These are phyloP conservation scores for Lepilemur ruficaudatus DNA, from an alignment of 2,797 vertebrate genomes.

Conservation along the genomic window DNA sequence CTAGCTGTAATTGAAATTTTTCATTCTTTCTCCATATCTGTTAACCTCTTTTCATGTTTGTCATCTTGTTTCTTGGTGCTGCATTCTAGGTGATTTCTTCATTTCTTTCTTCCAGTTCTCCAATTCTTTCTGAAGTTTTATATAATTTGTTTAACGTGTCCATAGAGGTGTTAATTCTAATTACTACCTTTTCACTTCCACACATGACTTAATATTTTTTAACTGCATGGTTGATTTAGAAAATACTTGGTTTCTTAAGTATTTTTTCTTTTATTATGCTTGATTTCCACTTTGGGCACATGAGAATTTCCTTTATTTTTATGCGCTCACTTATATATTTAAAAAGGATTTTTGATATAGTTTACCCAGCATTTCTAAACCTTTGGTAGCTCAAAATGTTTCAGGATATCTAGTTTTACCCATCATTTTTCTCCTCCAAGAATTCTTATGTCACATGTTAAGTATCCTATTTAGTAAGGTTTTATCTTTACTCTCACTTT, in stretches of 20 bases:
- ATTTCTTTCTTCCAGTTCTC: background rate
- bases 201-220: background rate
- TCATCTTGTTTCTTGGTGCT: background rate
- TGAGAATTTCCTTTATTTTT: background rate
- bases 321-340: background rate
- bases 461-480: background rate
- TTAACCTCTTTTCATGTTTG: background rate
- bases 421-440: background rate
- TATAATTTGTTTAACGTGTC: background rate
- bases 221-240: background rate
- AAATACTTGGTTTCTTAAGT: background rate
- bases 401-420: background rate
- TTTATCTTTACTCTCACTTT: background rate
- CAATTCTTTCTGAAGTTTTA: background rate
- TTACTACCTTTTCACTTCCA: background rate
- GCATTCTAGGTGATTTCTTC: background rate
- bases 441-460: background rate
- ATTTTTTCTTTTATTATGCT: background rate
- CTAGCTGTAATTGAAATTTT: background rate
- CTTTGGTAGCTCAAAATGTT: background rate
- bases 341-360: background rate
- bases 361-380: background rate
- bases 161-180: background rate
- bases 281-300: background rate
- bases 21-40: background rate